These are phyloP conservation scores for Prietella phreatophila DNA, from an alignment of 2,113 vertebrate species.

Conservation along the genomic window DNA sequence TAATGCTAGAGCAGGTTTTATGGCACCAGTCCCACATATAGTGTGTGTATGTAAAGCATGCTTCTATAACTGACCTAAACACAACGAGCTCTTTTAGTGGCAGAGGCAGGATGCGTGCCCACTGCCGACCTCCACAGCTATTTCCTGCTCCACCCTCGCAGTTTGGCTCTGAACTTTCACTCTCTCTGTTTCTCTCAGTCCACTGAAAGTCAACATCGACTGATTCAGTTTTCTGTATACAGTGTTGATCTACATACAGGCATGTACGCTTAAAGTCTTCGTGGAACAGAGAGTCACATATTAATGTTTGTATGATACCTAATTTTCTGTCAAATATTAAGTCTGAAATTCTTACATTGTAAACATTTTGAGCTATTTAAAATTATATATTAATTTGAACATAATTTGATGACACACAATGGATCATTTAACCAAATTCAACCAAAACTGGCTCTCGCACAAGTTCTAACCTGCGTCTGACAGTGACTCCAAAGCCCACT, in stretches of 20 bases:
- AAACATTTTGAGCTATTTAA: not conserved
- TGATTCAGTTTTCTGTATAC: not conserved
- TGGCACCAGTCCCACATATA: not conserved
- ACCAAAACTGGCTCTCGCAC: not conserved
- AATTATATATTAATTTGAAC: too few relatives aligned
- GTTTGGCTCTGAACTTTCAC: constrained; percentile 60
- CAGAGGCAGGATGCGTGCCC: constrained; percentile 48
- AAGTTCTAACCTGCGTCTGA: not conserved
- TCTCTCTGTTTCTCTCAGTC: constrained; percentile 27
- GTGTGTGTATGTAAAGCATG: not conserved
- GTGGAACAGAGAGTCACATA: not conserved
- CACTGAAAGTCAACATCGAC: not conserved
- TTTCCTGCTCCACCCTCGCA: constrained; percentile 74
- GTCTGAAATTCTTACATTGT: not conserved
- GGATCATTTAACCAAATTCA: not conserved
- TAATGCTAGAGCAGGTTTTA: not conserved
- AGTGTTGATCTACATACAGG: not conserved
- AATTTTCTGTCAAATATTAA: not conserved
- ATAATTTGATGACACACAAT: not conserved
- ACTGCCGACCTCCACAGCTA: constrained; percentile 54
- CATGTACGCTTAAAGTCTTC: not conserved
- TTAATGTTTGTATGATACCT: not conserved
- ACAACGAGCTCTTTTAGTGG: constrained; percentile 66
- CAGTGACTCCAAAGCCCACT: not conserved
- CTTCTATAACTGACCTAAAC: constrained; percentile 41